These are phyloP conservation scores for Lycaon pictus DNA, from an alignment of 2,113 vertebrate species.

Conservation along the genomic window DNA sequence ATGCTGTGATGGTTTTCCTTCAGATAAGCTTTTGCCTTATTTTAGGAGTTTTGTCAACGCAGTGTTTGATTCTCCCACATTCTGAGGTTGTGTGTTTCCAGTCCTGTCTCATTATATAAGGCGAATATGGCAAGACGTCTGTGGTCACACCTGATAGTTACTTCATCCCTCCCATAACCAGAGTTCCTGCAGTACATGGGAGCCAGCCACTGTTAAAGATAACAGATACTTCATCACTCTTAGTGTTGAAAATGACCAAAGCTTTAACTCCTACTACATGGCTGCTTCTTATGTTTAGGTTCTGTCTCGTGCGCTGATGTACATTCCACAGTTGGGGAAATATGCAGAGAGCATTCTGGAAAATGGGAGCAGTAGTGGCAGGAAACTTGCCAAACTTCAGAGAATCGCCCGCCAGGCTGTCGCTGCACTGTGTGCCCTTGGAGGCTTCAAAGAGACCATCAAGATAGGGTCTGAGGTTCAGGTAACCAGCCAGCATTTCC, in stretches of 20 bases:
- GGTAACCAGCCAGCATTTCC: conserved; percentile 85
- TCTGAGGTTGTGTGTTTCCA: neutral
- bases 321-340: conserved; percentile 97
- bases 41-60: neutral
- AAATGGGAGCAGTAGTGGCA: conserved; percentile 95
- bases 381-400: conserved; percentile 97
- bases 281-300: conserved; percentile 88
- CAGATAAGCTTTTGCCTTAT: neutral
- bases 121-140: neutral
- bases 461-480: conserved; percentile 99
- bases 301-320: conserved; percentile 97
- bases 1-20: neutral
- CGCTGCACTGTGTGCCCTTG: conserved; percentile 97
- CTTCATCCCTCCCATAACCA: neutral
- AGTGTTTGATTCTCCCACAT: neutral
- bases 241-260: neutral
- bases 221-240: neutral
- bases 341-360: conserved; percentile 98
- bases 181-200: neutral
- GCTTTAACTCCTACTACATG: neutral
- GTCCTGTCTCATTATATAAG: neutral
- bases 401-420: conserved; percentile 97
- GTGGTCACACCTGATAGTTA: neutral
- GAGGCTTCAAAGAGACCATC: conserved; percentile 99
- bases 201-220: neutral